phyloP scores from a whole-genome alignment of 2,888 invertebrate genomes.

The Monoplex corrugatus region DNA sequence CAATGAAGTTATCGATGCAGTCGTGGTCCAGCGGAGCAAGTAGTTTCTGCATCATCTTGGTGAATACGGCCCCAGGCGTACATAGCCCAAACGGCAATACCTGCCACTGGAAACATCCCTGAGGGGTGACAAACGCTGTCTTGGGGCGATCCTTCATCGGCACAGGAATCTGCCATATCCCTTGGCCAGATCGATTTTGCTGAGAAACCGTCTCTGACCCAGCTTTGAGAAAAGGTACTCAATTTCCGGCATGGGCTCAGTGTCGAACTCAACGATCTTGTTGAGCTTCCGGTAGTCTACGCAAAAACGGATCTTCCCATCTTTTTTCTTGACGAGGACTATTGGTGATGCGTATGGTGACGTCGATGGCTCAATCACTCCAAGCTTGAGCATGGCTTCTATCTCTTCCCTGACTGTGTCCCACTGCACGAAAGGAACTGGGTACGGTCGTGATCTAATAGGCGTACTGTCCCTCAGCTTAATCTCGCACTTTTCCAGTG shows the following conservation, averaged over 20 bases:
- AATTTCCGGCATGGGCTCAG: not conserved
- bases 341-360: slow-evolving; percentile 18
- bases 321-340: slow-evolving; percentile 33
- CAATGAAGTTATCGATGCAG: slow-evolving; percentile 19
- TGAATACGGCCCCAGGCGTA: not conserved
- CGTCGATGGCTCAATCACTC: not conserved
- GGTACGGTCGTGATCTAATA: too few relatives aligned
- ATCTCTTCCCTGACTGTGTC: too few relatives aligned
- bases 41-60: slow-evolving; percentile 10
- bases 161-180: not conserved
- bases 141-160: not conserved
- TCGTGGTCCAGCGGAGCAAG: not conserved
- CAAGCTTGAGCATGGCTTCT: not conserved
- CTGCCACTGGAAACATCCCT: not conserved
- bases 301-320: slow-evolving; percentile 10
- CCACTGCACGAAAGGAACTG: too few relatives aligned
- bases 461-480: too few relatives aligned
- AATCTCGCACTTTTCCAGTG: too few relatives aligned
- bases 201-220: not conserved
- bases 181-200: not conserved
- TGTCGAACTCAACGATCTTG: not conserved
- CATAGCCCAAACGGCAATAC: not conserved
- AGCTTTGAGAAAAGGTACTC: not conserved
- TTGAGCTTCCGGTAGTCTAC: slow-evolving; percentile 24
- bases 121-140: not conserved